Conservation (phyloP, 2,888 invertebrate species). For the Eucera pruinosa region DNA sequence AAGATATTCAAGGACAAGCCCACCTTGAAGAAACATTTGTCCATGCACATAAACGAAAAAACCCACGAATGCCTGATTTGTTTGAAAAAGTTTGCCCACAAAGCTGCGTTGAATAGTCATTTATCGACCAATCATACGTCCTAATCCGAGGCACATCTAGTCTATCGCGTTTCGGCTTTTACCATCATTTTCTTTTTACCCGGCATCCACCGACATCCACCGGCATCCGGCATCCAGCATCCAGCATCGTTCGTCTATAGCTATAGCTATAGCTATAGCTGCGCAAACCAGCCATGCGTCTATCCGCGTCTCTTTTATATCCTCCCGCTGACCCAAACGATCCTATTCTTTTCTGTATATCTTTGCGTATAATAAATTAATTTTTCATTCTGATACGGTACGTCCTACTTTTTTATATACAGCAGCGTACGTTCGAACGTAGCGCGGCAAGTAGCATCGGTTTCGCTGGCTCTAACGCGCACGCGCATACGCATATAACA, state of each 20-base stretch:
- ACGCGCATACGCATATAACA: no score
- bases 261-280: no score
- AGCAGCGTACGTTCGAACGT: no score
- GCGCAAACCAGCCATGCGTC: conserved; percentile 57
- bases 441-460: no score
- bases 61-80: conserved; percentile 79
- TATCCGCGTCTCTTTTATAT: conserved; percentile 65
- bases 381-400: conserved; percentile 63
- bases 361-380: conserved; percentile 68
- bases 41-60: conserved; percentile 77
- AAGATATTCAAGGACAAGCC: conserved; percentile 78
- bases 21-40: conserved; percentile 78
- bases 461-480: no score
- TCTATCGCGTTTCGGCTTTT: conserved; percentile 64
- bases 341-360: conserved; percentile 69
- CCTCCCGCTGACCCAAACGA: conserved; percentile 53
- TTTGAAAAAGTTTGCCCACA: conserved; percentile 80
- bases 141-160: conserved; percentile 74
- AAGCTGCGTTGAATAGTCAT: conserved; percentile 78
- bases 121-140: conserved; percentile 78
- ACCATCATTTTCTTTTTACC: conserved; percentile 67
- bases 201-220: conserved; percentile 64
- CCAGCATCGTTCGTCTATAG: no score
- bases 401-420: neutral
- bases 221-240: no score